Percentiles rank a stretch among this genome's conserved stretches.
phyloP scores from a whole-genome alignment of 2,113 vertebrate genomes.

The Baryphthengus martii region DNA sequence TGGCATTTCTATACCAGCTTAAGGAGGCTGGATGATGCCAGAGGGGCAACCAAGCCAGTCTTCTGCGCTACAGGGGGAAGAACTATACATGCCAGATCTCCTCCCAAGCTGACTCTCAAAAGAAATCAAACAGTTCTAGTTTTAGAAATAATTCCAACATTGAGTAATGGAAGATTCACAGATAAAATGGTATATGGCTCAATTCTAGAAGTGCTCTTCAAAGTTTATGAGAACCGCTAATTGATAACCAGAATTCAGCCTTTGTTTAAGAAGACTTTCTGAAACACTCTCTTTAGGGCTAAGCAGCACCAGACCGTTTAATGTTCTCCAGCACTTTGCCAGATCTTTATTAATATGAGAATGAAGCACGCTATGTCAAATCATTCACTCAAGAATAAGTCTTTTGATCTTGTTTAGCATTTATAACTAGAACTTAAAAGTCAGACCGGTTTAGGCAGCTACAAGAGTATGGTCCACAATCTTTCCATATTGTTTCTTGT shows the following conservation, averaged over 20 bases:
- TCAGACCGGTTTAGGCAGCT: background rate
- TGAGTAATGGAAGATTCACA: background rate
- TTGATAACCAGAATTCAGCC: background rate
- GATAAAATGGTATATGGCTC: background rate
- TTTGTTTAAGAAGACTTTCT: background rate
- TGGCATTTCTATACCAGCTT: background rate
- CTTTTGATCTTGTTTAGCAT: constrained; percentile 17
- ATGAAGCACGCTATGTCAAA: background rate
- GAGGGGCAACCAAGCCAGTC: background rate
- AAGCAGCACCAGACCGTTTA: background rate
- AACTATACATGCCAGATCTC: background rate
- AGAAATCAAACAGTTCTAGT: background rate
- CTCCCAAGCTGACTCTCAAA: background rate
- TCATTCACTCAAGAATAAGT: background rate
- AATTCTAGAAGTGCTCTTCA: background rate
- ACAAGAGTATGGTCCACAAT: background rate
- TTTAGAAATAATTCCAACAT: background rate
- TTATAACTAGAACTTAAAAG: background rate
- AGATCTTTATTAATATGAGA: background rate
- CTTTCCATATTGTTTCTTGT: background rate
- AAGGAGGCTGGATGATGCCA: background rate
- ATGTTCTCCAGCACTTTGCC: background rate
- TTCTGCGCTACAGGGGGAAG: background rate
- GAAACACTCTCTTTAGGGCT: background rate
- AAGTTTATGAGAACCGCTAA: background rate